Percentiles rank a stretch among this genome's conserved stretches.
Evolutionary conservation across 2,888 invertebrate species (phyloP).

Genomic region (Drosophila engyochracea): DNA sequence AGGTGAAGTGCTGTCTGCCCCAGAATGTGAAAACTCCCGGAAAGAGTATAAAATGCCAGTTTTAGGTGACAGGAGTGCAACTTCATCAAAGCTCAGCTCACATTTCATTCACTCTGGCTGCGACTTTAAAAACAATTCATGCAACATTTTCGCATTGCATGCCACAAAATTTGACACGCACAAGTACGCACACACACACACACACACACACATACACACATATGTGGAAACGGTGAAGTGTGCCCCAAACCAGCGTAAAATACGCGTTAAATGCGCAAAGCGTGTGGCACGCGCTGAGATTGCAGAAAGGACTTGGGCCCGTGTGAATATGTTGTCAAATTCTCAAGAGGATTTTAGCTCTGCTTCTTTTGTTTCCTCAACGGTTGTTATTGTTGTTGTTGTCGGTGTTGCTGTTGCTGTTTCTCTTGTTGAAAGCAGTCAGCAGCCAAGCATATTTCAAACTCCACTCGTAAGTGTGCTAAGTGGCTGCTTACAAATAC

Average conservation of each 20-base stretch:
- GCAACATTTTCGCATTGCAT: slow-evolving; percentile 57
- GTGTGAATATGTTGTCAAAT: slow-evolving; percentile 81
- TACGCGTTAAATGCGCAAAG: slow-evolving; percentile 80
- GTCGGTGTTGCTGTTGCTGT: slow-evolving; percentile 12
- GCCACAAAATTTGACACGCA: slow-evolving; percentile 32
- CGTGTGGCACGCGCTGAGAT: slow-evolving; percentile 78
- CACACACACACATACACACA: background rate
- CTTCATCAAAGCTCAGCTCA: slow-evolving; percentile 50
- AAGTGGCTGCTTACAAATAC: slow-evolving; percentile 80
- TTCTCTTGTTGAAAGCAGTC: slow-evolving; percentile 56
- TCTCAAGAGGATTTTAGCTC: slow-evolving; percentile 73
- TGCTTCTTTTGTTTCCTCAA: slow-evolving; percentile 35
- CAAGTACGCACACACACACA: background rate
- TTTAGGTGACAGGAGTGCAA: slow-evolving; percentile 17
- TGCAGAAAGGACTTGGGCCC: slow-evolving; percentile 44
- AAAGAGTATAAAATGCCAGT: slow-evolving; percentile 1
- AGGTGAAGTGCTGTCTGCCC: background rate
- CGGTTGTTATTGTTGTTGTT: slow-evolving; percentile 28
- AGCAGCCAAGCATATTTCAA: slow-evolving; percentile 77
- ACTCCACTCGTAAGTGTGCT: slow-evolving; percentile 76
- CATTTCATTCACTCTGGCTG: slow-evolving; percentile 66
- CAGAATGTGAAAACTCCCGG: background rate
- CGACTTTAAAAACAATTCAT: slow-evolving; percentile 75
- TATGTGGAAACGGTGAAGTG: slow-evolving; percentile 1
- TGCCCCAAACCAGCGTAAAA: slow-evolving; percentile 57